Evolutionary conservation across 2,113 vertebrate genomes (phyloP).

Genomic region (Carassius auratus): DNA sequence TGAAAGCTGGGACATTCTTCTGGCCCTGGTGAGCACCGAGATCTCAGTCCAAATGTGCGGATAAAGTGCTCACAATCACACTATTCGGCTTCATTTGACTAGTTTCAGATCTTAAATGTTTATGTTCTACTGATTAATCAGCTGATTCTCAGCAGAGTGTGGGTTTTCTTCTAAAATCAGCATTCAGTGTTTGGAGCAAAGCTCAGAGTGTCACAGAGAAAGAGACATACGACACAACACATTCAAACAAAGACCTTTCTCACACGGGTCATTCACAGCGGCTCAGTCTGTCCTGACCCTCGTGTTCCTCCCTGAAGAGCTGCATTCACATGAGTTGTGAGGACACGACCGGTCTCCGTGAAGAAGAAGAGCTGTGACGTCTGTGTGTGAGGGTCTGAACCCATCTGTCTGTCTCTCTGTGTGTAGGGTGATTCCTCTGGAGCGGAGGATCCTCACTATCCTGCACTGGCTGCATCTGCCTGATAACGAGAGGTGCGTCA

Average conservation of each 20-base stretch:
- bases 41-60: neutral
- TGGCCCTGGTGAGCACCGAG: slow-evolving; percentile 91
- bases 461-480: slow-evolving; percentile 89
- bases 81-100: too few species aligned
- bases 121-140: neutral
- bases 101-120: neutral
- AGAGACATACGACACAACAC: slow-evolving; percentile 49
- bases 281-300: neutral
- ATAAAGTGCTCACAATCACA: too few species aligned
- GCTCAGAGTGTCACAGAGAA: slow-evolving; percentile 13
- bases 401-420: neutral
- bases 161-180: neutral
- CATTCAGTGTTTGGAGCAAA: neutral
- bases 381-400: neutral
- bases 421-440: slow-evolving; percentile 87
- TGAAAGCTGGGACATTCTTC: slow-evolving; percentile 96
- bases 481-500: slow-evolving; percentile 83
- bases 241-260: slow-evolving; percentile 28
- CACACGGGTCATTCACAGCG: slow-evolving; percentile 25
- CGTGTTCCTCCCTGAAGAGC: neutral
- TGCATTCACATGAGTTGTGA: neutral
- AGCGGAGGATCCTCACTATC: slow-evolving; percentile 91
- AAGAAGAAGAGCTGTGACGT: neutral
- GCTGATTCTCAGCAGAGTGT: neutral
- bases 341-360: neutral